A percentile compares a stretch with the other conserved stretches of the same genome.
These are phyloP conservation scores for Eidolon dupreanum DNA, from an alignment of 2,797 vertebrate genomes.

Conservation along the genomic window DNA sequence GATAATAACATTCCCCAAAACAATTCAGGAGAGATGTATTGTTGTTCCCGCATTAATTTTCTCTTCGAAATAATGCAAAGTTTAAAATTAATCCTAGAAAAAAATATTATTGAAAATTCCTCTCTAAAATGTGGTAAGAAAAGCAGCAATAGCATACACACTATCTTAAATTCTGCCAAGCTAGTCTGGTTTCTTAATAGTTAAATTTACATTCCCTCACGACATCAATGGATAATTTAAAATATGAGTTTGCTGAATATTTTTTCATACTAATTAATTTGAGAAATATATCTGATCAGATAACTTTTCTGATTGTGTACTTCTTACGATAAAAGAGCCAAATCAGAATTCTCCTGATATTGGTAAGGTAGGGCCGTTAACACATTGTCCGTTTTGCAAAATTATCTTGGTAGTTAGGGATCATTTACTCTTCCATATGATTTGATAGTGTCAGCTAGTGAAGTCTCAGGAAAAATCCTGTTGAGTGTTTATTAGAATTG, in stretches of 20 bases:
- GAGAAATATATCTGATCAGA: background rate
- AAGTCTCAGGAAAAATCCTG: background rate
- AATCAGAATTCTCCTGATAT: background rate
- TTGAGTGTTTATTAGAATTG: background rate
- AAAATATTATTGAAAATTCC: background rate
- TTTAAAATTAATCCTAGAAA: background rate
- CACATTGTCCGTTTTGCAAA: background rate
- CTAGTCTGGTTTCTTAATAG: background rate
- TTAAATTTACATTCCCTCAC: background rate
- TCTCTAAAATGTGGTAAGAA: background rate
- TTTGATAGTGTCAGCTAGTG: background rate
- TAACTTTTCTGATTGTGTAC: background rate
- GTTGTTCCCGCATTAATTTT: background rate
- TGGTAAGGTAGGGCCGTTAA: background rate
- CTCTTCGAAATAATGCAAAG: conserved; percentile 2
- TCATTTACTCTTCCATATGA: background rate
- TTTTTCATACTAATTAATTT: conserved; percentile 32
- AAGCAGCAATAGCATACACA: background rate
- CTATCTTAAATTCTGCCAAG: background rate
- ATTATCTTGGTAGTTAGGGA: background rate
- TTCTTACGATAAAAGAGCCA: background rate
- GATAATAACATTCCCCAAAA: background rate
- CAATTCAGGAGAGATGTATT: background rate
- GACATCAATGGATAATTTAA: background rate
- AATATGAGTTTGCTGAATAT: background rate